phyloP scores from a whole-genome alignment of 2,797 vertebrate genomes.

The Etheostoma perlongum region DNA sequence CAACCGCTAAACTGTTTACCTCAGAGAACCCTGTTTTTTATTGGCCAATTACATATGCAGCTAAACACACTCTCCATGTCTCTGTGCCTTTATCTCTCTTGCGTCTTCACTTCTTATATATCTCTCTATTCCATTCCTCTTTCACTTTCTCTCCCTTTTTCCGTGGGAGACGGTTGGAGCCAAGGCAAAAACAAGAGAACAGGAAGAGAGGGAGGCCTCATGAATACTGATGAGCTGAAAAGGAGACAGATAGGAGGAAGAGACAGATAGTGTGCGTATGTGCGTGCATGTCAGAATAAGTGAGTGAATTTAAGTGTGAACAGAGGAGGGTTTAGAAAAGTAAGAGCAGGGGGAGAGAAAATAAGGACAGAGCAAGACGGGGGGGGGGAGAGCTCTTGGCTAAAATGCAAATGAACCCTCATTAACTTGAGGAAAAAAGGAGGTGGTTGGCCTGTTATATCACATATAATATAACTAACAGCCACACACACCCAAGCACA shows the following conservation, averaged over 20 bases:
- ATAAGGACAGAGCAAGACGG: conserved; percentile 65
- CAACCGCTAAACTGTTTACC: conserved; percentile 82
- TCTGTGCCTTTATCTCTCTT: conserved; percentile 55
- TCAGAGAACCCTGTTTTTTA: conserved; percentile 80
- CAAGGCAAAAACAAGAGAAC: conserved; percentile 81
- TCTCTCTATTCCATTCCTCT: conserved; percentile 59
- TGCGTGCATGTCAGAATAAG: conserved; percentile 77
- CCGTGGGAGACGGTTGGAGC: conserved; percentile 79
- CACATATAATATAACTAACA: conserved; percentile 77
- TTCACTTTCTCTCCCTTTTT: conserved; percentile 66
- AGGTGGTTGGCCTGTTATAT: conserved; percentile 79
- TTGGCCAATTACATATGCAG: conserved; percentile 83
- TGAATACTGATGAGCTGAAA: conserved; percentile 83
- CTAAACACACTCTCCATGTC: conserved; percentile 68
- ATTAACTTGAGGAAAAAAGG: conserved; percentile 81
- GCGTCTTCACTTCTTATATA: conserved; percentile 32
- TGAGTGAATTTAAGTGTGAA: conserved; percentile 83
- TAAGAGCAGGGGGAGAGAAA: conserved; percentile 67
- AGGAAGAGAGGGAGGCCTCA: conserved; percentile 82
- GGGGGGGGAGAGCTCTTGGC: conserved; percentile 73
- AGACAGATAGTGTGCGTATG: conserved; percentile 54
- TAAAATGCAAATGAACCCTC: conserved; percentile 84
- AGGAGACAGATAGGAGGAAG: conserved; percentile 56
- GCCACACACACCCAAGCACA: conserved; percentile 37
- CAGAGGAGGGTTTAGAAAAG: conserved; percentile 83